Conservation (phyloP, 1,140 invertebrate species). For the Drosophila micromelanica region DNA sequence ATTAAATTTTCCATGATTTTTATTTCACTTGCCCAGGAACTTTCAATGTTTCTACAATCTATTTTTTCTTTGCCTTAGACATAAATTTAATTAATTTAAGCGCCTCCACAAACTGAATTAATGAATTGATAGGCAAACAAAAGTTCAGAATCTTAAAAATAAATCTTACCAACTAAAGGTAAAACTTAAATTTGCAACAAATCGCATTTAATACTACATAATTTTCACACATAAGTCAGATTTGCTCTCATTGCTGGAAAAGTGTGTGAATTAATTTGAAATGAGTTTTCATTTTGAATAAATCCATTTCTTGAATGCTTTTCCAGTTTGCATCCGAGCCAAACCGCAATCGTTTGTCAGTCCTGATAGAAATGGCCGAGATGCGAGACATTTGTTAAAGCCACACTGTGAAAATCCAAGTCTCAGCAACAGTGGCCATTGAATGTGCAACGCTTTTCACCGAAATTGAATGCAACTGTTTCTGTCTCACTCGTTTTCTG, state of each 20-base stretch:
- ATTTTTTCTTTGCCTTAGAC: too few relatives aligned
- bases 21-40: too few relatives aligned
- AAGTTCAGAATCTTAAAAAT: background rate
- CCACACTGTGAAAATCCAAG: slow-evolving; percentile 43
- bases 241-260: slow-evolving; percentile 12
- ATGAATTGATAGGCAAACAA: background rate
- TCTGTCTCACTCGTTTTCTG: background rate
- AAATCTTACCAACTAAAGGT: too few relatives aligned
- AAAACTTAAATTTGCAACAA: background rate
- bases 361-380: slow-evolving; percentile 45
- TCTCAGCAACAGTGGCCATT: slow-evolving; percentile 48
- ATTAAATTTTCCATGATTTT: too few relatives aligned
- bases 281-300: slow-evolving; percentile 8
- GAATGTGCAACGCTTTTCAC: slow-evolving; percentile 71
- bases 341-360: slow-evolving; percentile 55
- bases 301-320: slow-evolving; percentile 36
- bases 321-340: slow-evolving; percentile 20
- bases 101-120: too few relatives aligned
- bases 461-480: slow-evolving; percentile 56
- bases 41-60: too few relatives aligned
- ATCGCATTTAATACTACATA: background rate
- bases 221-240: background rate
- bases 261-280: slow-evolving; percentile 29
- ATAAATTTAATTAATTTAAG: too few relatives aligned
- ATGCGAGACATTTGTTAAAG: slow-evolving; percentile 47